Base-by-base conservation (phyloP, 2,113 vertebrate genomes). In the Dendrocopos noguchii region DNA sequence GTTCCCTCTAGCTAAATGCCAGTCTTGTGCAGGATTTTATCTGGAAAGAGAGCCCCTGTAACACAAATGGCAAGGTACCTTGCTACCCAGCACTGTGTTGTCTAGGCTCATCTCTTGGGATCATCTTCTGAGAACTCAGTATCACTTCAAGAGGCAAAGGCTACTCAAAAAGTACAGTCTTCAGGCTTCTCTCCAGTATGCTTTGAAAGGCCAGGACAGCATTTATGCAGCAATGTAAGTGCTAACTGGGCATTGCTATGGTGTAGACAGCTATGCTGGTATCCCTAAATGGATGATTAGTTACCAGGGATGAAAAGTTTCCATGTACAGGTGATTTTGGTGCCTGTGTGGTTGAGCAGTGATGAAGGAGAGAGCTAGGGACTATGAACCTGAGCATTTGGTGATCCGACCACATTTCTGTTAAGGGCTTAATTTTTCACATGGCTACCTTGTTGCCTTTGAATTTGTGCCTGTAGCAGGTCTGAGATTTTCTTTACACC, bases 201-300 rank as follows among this genome's bases (percentile, higher is more conserved):
- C 33, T 56, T 27, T 33, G 17, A 36, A 81, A 70, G 33, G 25
- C 36, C 11, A 42, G 66, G 47, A 36, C 47, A 50, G 25, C 5
- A 12, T 65, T 81, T 72, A 31, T 42, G 39, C 53, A 65, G 8
- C 24, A 31, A 4, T 24, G 11, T 27, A 46, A 52, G 27, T 14
- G 16, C 31, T 22, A 46, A 42, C 15, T 66, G 52, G 19, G 31
- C 57, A 61, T 3, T 61, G 39, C 39, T 44, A 4, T 6, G 5
- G 15, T 53, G 46, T 52, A 5, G 3, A 57, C 22, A 71, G 61
- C 42, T 34, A 29, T 56, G 36, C 18, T 78, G 57, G 56, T 18
- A 50, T 15, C 28, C 25, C 21, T 19, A 44, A 24, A 44, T 1
- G 1, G 20, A 57, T 1, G 0, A 57, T 68, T 17, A 27, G 22